A percentile compares a stretch with the other conserved stretches of the same genome.
Conservation (phyloP, 2,797 vertebrate genomes). For the Momotus momota region DNA sequence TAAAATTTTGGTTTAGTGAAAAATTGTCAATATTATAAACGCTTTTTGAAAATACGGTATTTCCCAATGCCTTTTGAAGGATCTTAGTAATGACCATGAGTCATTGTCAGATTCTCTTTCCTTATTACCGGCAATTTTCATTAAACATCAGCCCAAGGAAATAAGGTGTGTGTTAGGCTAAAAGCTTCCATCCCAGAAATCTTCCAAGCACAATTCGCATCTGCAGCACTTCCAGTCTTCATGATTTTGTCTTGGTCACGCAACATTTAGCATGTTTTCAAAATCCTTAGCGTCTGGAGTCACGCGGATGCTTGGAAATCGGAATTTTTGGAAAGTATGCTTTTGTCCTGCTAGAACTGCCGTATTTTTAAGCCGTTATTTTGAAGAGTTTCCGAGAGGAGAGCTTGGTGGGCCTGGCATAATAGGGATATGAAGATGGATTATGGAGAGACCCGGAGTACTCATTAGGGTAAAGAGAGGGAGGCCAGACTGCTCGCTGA, state of each 20-base stretch:
- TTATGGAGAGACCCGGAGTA: constrained; percentile 27
- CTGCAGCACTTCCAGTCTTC: not conserved
- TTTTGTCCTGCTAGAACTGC: not conserved
- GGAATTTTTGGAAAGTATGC: not conserved
- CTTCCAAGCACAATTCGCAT: not conserved
- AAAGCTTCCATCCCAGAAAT: not conserved
- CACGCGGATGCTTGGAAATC: not conserved
- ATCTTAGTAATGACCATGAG: not conserved
- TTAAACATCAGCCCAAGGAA: not conserved
- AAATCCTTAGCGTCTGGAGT: not conserved
- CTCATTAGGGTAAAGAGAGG: constrained; percentile 40
- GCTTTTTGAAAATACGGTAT: not conserved
- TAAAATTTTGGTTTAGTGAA: not conserved
- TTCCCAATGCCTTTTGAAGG: not conserved
- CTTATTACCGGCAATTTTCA: not conserved
- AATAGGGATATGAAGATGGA: constrained; percentile 48
- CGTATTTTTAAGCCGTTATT: not conserved
- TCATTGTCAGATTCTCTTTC: not conserved
- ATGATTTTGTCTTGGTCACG: not conserved
- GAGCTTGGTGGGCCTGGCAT: constrained; percentile 42
- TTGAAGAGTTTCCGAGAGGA: not conserved
- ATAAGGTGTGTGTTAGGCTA: not conserved
- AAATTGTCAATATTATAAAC: not conserved
- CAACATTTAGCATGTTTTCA: not conserved
- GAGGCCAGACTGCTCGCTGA: constrained; percentile 27